Percentiles rank a stretch among this genome's conserved stretches.
Evolutionary conservation across 1,140 invertebrate species (phyloP).

Genomic region (Orussus abietinus): DNA sequence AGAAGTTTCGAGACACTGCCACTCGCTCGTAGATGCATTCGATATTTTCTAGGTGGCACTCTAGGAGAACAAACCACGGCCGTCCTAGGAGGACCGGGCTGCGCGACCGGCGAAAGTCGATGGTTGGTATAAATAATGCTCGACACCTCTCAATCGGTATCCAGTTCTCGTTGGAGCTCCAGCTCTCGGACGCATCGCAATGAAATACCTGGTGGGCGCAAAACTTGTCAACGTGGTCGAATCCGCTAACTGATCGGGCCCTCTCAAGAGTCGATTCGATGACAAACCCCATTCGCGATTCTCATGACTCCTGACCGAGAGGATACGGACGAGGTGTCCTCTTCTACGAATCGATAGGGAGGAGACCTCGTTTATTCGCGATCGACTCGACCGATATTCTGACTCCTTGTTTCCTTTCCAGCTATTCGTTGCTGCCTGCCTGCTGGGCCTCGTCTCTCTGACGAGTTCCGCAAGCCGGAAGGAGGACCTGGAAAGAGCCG

Average conservation of each 20-base stretch:
- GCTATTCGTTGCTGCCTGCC: constrained; percentile 14
- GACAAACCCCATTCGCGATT: no score
- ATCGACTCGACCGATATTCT: constrained; percentile 1
- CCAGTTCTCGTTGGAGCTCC: constrained; percentile 26
- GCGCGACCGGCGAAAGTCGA: constrained; percentile 38
- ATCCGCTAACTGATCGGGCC: no score
- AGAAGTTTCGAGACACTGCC: no score
- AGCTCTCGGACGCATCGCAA: constrained; percentile 9
- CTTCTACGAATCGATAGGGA: constrained; percentile 6
- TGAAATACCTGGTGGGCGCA: constrained; percentile 25
- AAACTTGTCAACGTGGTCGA: no score
- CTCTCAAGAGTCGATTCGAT: no score
- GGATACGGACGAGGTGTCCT: no score
- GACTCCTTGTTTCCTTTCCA: background rate
- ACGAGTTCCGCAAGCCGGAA: constrained; percentile 24
- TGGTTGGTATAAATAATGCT: constrained; percentile 44
- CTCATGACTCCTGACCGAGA: no score
- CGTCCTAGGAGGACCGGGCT: constrained; percentile 7
- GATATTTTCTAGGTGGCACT: constrained; percentile 6
- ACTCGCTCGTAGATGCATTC: background rate
- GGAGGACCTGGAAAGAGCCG: constrained; percentile 44
- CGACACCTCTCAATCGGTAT: constrained; percentile 18
- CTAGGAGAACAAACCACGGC: constrained; percentile 27
- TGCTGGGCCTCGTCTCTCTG: constrained; percentile 21
- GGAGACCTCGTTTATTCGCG: no score